Evolutionary conservation across 2,888 invertebrate genomes (phyloP), one percentile per base, ranked within the genome.

Genomic region (Leucania comma): DNA sequence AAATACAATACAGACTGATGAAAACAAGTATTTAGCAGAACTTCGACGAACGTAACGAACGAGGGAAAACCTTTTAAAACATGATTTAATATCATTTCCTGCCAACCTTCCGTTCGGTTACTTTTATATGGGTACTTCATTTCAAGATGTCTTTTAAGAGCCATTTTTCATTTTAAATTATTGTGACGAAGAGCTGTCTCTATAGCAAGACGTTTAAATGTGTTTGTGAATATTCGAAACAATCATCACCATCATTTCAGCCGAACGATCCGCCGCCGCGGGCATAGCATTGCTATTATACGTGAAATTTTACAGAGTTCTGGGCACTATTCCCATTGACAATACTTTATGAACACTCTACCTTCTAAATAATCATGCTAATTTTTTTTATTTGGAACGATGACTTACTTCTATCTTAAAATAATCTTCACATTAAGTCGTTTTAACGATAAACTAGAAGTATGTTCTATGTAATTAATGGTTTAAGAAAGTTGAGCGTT

Each of bases 41-140:
- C 62, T 59, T 48, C 32, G 46, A 17, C 32, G 24, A 71, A 26
- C 12, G 56, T 61, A 70, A 53, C 46, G 54, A 69, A 68, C 35
- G 38, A 50, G 46, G 35, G n/a, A 56, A 56, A 61, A 61, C 46
- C 38, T 78, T 57, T 72, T 71, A 63, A 59, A 59, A 54, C 26
- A 42, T 26, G 59, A 70, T 78, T 50, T 78, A 59, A 75, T 56
- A 50, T 32, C 3, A 63, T 62, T 58, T 68, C 69, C 51, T 67
- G 32, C 17, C 22, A 32, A 50, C 3, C 9, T 48, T 24, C 69
- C 51, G 51, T 63, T 26, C 9, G 59, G 56, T 58, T 62, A 62
- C 50, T 69, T 77, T 69, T 77, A 76, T 76, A 22, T 50, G 20
- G 24, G 54, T 32, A 76, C 51, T 66, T 75, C 26, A 26, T 26